Evolutionary conservation across 2,797 vertebrate species (phyloP), one percentile per base, ranked within the genome.

Genomic region (Pelobates cultripes): DNA sequence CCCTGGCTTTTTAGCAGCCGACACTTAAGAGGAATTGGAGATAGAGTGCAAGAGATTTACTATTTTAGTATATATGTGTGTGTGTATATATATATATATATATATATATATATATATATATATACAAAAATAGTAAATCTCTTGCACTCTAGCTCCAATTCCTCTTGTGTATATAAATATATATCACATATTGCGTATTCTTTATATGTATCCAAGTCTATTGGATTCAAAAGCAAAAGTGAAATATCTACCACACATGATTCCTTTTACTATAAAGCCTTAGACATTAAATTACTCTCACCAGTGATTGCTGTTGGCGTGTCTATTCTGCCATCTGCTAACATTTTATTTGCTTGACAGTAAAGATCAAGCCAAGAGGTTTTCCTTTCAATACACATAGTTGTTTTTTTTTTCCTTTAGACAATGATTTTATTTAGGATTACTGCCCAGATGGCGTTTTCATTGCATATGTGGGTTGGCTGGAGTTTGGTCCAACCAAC

Each of bases 271-370:
- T 69, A 43, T 78, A 47, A 70, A 73, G 67, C 71, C 57, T 13
- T 75, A 55, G 43, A 7, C 7, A 72, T 61, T 68, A 43, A 68
- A 78, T 74, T 74, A 68, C 57, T 68, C 51, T 78, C 61, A 67
- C 64, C 70, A 66, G 77, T 75, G 72, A 75, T 79, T 75, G 41
- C 64, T 63, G 44, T 75, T 83, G 82, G 77, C 71, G 10, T 70
- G 67, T 66, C 60, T 79, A 64, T 63, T 75, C 41, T 70, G 66
- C 82, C 82, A 83, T 83, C 82, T 83, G 82, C 67, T 83, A 83
- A 75, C 71, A 79, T 83, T 83, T 83, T 73, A 83, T 83, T 79
- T 83, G 77, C 67, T 60, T 70, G 70, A 66, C 71, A 79, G 72
- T 70, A 71, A 64, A 64, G 53, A 75, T 70, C 55, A 75, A 79